Base-by-base conservation (phyloP, 2,888 invertebrate species). In the Ischnura elegans region DNA sequence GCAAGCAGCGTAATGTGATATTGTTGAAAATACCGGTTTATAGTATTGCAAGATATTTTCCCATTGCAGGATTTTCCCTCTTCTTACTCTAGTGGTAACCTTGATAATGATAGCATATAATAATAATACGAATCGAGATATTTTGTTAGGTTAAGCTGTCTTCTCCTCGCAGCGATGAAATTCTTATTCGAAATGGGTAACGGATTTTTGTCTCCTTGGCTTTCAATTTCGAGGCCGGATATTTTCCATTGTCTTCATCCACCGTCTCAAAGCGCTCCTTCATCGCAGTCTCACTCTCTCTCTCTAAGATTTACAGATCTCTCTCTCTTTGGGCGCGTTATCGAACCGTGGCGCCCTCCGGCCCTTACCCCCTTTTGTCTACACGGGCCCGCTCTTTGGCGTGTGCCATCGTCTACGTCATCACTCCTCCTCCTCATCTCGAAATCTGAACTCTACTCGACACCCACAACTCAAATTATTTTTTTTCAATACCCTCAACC, bases 221-320 rank as follows among this genome's bases (percentile, higher is more conserved):
- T 76, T 76, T 76, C 76, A 36, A 76, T 76, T 76, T 13, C 76
- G 76, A 13, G 25, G 76, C 29, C 36, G 36, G 76, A 76, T 76
- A 76, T 76, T 76, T n/a, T 76, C 76, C 76, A 76, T 76, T 36
- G 76, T 36, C 76, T 76, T 76, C 76, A 29, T 76, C 76, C 5
- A 13, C 29, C 76, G 6, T 76, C 76, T 29, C 76, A 36, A 76
- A 16, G 36, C 76, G 36, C 36, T 76, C 76, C 76, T 76, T 76
- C 36, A 29, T 76, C 76, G n/a, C 76, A 29, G 29, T 76, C 76
- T 76, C 2, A 4, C 76, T 51, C 51, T 51, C 51, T 8, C 51
- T 51, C 51, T 36, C 76, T 76, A 76, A 76, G 76, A 76, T 76
- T 76, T 36, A 76, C 76, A 76, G 76, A 76, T 47, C 47, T 47